These are phyloP conservation scores for Aphelinus atriplicis DNA, from an alignment of 1,140 invertebrate genomes.

Conservation along the genomic window DNA sequence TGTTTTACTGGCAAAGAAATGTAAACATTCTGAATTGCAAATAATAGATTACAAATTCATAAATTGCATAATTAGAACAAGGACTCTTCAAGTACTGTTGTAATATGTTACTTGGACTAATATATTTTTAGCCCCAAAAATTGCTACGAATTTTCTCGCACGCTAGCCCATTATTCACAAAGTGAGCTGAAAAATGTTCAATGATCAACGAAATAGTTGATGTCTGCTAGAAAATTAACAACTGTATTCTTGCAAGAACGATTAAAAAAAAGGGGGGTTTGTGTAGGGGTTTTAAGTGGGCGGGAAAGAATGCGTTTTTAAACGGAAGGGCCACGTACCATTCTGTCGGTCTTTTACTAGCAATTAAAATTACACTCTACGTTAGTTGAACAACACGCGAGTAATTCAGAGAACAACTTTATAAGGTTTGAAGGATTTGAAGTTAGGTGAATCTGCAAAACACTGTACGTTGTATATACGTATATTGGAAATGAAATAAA, in stretches of 20 bases:
- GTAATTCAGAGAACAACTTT: conserved; percentile 38
- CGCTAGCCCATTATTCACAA: conserved; percentile 30
- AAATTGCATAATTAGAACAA: no score
- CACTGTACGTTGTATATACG: conserved; percentile 35
- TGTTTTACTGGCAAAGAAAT: neutral
- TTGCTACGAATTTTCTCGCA: conserved; percentile 18
- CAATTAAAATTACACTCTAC: conserved; percentile 61
- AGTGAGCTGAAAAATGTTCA: neutral
- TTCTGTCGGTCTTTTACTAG: conserved; percentile 63
- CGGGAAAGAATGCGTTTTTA: conserved; percentile 34
- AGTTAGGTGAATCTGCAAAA: conserved; percentile 37
- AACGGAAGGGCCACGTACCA: conserved; percentile 62
- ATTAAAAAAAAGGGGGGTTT: conserved; percentile 23
- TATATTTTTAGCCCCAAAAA: no score
- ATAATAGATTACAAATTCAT: neutral
- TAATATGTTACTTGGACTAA: no score
- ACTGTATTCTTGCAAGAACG: neutral
- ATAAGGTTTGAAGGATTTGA: neutral
- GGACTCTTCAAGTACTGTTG: no score
- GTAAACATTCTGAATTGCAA: neutral
- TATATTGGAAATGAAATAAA: conserved; percentile 32
- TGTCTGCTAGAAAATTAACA: neutral
- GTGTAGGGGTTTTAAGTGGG: conserved; percentile 28
- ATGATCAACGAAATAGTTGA: no score
- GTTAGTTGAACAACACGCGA: conserved; percentile 49